phyloP scores from a whole-genome alignment of 2,113 vertebrate species.

The Mixornis gularis region DNA sequence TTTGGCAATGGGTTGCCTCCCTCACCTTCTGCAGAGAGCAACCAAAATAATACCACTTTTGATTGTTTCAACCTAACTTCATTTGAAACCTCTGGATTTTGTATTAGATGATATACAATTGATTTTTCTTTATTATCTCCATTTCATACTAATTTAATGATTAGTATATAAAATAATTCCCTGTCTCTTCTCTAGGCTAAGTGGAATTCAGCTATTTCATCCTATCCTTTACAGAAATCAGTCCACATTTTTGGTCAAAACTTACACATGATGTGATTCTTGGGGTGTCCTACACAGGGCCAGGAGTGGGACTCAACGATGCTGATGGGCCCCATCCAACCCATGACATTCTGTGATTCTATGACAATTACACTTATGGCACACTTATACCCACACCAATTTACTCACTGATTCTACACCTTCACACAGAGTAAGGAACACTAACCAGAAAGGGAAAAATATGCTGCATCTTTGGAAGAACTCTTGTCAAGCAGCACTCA shows the following conservation, averaged over 20 bases:
- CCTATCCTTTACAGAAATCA: fast-evolving
- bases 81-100: not conserved
- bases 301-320: fast-evolving
- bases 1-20: not conserved
- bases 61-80: not conserved
- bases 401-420: not conserved
- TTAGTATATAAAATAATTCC: not conserved
- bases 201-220: not conserved
- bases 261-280: fast-evolving
- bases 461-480: not conserved
- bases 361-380: not conserved
- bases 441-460: not conserved
- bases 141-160: not conserved
- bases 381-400: not conserved
- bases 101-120: fast-evolving
- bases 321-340: not conserved
- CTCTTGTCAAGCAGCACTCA: not conserved
- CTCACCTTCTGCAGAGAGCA: not conserved
- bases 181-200: not conserved
- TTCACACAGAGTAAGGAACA: not conserved
- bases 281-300: not conserved
- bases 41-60: not conserved
- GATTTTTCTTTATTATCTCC: not conserved
- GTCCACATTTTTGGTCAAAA: not conserved
- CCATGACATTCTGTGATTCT: not conserved